phyloP scores from a whole-genome alignment of 64 coral and sea anemone genomes.

The Platygyra sinensis region DNA sequence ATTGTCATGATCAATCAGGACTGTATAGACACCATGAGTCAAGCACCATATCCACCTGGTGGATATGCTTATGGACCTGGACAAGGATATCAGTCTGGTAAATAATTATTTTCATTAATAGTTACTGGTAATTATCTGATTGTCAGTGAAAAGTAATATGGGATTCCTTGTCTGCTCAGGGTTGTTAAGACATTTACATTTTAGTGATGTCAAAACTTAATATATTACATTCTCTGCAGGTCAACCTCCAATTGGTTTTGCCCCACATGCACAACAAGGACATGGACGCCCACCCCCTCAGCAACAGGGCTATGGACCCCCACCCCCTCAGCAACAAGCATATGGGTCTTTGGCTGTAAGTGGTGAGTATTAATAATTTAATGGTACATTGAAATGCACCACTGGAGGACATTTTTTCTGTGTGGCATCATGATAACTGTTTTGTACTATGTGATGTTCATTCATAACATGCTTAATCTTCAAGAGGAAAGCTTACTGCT shows the following conservation, averaged over 20 bases:
- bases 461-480: no score
- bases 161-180: neutral
- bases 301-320: constrained; percentile 23
- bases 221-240: neutral
- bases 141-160: neutral
- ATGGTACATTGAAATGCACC: no score
- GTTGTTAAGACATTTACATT: no score
- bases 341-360: constrained; percentile 12
- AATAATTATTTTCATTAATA: neutral
- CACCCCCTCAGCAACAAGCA: constrained; percentile 50
- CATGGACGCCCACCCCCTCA: constrained; percentile 31
- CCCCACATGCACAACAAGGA: neutral
- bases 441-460: no score
- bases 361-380: neutral
- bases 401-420: no score
- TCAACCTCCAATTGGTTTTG: constrained; percentile 62
- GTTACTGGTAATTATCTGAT: neutral
- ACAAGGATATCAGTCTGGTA: constrained; percentile 21
- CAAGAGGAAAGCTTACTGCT: no score
- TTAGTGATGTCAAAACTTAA: neutral
- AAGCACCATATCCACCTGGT: constrained; percentile 15
- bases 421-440: no score
- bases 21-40: neutral
- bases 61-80: constrained; percentile 18
- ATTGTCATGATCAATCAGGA: neutral